These are phyloP conservation scores for Polia nebulosa DNA, from an alignment of 2,888 invertebrate genomes.

Conservation along the genomic window DNA sequence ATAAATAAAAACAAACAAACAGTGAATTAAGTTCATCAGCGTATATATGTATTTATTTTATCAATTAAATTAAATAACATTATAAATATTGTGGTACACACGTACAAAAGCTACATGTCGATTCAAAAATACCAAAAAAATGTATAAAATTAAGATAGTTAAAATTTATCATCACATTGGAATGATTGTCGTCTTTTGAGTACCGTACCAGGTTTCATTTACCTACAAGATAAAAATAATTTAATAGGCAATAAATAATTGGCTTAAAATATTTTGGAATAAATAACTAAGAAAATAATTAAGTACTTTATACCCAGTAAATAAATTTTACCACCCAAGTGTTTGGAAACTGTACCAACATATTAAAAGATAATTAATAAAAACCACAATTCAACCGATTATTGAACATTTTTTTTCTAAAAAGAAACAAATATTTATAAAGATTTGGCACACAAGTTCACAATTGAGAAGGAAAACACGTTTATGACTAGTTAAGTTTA, in stretches of 20 bases:
- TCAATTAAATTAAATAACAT: conserved; percentile 29
- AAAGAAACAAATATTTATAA: conserved; percentile 34
- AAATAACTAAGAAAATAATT: conserved; percentile 41
- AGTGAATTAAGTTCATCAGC: conserved; percentile 22
- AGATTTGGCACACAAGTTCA: conserved; percentile 68
- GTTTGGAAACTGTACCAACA: conserved; percentile 18
- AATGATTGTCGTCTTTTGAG: conserved; percentile 53
- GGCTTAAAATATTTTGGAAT: conserved; percentile 14
- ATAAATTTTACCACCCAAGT: conserved; percentile 15
- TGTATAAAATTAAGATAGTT: conserved; percentile 15
- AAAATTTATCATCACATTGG: conserved; percentile 32
- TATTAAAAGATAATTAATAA: conserved; percentile 17
- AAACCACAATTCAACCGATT: conserved; percentile 40
- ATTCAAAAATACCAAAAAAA: conserved; percentile 29
- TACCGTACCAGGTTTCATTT: conserved; percentile 6
- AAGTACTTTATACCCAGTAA: conserved; percentile 28
- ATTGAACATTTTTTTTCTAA: conserved; percentile 24
- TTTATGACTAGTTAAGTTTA: conserved; percentile 66
- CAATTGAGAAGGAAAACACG: conserved; percentile 57
- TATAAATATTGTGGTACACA: conserved; percentile 41
- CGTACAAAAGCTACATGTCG: conserved; percentile 57
- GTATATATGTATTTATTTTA: conserved; percentile 31
- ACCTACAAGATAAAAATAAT: not conserved
- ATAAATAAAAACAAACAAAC: conserved; percentile 25
- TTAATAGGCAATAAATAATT: conserved; percentile 6